Base-by-base conservation (phyloP, 2,113 vertebrate genomes). In the Scytalopus superciliaris region DNA sequence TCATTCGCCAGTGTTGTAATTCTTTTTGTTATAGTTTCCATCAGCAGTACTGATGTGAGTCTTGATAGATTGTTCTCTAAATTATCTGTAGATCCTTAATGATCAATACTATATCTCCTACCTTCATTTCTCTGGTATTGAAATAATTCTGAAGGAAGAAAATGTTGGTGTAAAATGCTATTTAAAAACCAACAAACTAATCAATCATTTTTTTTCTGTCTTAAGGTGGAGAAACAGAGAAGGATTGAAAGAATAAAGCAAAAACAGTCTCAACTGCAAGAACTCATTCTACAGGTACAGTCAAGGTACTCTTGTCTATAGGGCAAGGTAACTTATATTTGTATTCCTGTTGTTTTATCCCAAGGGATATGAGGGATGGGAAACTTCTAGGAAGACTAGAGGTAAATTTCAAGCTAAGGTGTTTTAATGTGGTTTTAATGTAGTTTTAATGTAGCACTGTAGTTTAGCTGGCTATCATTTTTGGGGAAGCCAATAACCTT, bases 211-310 rank as follows among this genome's bases (percentile, higher is more conserved):
- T 62, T 62, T 90, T 69, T 84, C 84, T 90, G 12, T 92, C 50
- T 97, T 69, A 77, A 99, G 99, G 99, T 99, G 96, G 99, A 99
- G 96, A 98, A 99, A 96, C 99, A 99, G 98, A 98, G 98, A 95
- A 98, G 99, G 85, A 98, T 99, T 94, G 99, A 99, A 96, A 98
- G 99, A 97, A 99, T 99, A 98, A 99, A 99, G 80, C 99, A 99
- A 98, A 99, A 99, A 98, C 99, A 99, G 93, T 99, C 99, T 28
- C 99, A 99, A 69, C 99, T 99, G 83, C 99, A 99, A 96, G 99
- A 99, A 96, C 99, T 99, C 86, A 99, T 99, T 97, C 98, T 99
- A 96, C 99, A 99, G 99, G 99, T 99, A 96, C 93, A 93, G 96
- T 94, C 85, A 95, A 92, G 93, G 91, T 95, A 72, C 83, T 87